A percentile compares a stretch with the other conserved stretches of the same genome.
phyloP scores from a whole-genome alignment of 2,888 invertebrate species.

The Drosophila quinaria region DNA sequence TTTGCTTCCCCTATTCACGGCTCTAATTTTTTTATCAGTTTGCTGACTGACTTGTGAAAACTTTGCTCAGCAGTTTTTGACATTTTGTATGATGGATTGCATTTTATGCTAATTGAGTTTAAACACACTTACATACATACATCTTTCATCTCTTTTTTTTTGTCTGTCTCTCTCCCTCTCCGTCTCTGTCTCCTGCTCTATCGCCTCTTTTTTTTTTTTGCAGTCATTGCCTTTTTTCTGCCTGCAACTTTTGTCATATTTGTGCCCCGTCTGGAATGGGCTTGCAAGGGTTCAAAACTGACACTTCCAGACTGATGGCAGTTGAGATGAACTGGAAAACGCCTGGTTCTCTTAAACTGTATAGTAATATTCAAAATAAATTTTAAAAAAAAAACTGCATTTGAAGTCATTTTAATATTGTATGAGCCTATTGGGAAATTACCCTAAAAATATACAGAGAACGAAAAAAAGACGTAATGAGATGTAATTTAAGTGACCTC shows the following conservation, averaged over 20 bases:
- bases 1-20: conserved; percentile 51
- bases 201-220: conserved; percentile 27
- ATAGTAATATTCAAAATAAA: neutral
- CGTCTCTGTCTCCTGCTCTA: conserved; percentile 6
- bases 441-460: neutral
- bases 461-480: no score
- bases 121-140: conserved; percentile 69
- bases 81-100: conserved; percentile 85
- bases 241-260: conserved; percentile 57
- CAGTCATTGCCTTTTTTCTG: conserved; percentile 37
- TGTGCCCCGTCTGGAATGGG: conserved; percentile 35
- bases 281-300: conserved; percentile 24
- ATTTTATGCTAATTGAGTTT: conserved; percentile 82
- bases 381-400: neutral
- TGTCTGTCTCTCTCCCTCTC: no score
- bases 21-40: conserved; percentile 58
- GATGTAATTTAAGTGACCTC: neutral
- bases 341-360: neutral
- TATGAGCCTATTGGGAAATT: neutral
- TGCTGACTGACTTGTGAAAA: conserved; percentile 71
- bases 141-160: conserved; percentile 30
- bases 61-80: conserved; percentile 85
- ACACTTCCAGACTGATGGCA: conserved; percentile 43
- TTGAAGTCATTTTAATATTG: neutral
- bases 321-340: conserved; percentile 8